Evolutionary conservation across 2,888 invertebrate genomes (phyloP), one percentile per base, ranked within the genome.

Genomic region (Euzetes globulus): DNA sequence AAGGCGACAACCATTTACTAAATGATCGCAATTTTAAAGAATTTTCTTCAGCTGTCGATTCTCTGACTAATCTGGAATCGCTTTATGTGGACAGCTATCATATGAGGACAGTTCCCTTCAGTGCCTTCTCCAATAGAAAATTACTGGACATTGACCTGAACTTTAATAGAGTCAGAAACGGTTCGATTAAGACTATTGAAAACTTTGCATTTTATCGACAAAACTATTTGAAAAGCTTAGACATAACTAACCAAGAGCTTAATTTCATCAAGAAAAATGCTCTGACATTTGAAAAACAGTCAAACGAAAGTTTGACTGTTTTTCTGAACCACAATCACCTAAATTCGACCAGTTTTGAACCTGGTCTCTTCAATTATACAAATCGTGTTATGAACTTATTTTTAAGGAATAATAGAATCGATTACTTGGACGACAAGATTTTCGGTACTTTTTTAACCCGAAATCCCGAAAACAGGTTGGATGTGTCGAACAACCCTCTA

Each of bases 141-240:
- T 9, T 68, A 22, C 4, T 22, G 15, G 68, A 68, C 68, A 22
- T 68, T 7, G 68, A 68, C 41, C n/a, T 68, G 0, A 68, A 68
- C 33, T 68, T 68, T 13, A 68, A 68, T 68, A 17, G 45, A n/a
- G 2, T 19, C 13, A 37, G 19, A 22, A 41, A 13, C 22, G 68
- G 68, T 45, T 41, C 68, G 17, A 2, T 68, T 13, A 68, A 68
- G 37, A 19, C 41, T 22, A 33, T 68, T 4, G 41, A 68, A 0
- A 45, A 41, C 22, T 68, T 41, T 22, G 68, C 41, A 7, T 68
- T 68, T 68, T 68, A 68, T 41, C 19, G n/a, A 0, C 68, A 68
- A 68, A 68, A 68, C 68, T 0, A 1, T 19, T 37, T 68, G 22
- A 33, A 19, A 19, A 22, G 15, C 17, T 22, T 68, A n/a, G 68